Conservation (phyloP, 2,113 vertebrate genomes). For the Tachysurus fulvidraco region DNA sequence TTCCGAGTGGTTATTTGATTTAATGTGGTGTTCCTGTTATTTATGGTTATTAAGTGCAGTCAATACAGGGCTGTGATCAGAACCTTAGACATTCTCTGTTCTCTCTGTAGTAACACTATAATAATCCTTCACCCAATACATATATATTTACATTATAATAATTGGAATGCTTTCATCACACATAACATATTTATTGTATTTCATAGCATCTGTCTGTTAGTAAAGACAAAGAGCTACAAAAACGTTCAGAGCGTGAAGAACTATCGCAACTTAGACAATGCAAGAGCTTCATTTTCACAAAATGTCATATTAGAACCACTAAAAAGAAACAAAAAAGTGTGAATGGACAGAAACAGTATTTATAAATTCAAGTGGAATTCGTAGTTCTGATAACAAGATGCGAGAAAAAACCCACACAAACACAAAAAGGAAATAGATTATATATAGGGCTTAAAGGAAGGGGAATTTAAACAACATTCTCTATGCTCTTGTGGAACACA, state of each 20-base stretch:
- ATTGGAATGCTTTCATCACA: slow-evolving; percentile 13
- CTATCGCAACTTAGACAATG: slow-evolving; percentile 44
- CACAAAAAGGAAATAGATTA: neutral
- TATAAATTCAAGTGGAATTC: neutral
- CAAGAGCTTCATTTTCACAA: slow-evolving; percentile 13
- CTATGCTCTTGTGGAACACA: neutral
- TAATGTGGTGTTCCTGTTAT: neutral
- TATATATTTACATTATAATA: neutral
- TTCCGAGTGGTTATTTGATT: neutral
- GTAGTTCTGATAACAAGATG: neutral
- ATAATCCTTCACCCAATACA: neutral
- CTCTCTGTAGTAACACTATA: neutral
- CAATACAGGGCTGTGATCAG: neutral
- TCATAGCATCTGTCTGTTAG: slow-evolving; percentile 62
- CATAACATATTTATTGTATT: slow-evolving; percentile 66
- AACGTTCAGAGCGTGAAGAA: slow-evolving; percentile 66
- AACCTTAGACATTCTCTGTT: neutral
- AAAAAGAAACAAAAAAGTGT: neutral
- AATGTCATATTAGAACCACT: slow-evolving; percentile 2
- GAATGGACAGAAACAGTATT: slow-evolving; percentile 5
- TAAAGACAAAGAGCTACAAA: slow-evolving; percentile 65
- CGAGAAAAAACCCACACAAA: neutral
- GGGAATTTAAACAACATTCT: neutral
- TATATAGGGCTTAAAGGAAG: neutral
- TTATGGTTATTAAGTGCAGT: neutral